Base-by-base conservation (phyloP, 2,797 vertebrate genomes). In the Onychomys torridus region DNA sequence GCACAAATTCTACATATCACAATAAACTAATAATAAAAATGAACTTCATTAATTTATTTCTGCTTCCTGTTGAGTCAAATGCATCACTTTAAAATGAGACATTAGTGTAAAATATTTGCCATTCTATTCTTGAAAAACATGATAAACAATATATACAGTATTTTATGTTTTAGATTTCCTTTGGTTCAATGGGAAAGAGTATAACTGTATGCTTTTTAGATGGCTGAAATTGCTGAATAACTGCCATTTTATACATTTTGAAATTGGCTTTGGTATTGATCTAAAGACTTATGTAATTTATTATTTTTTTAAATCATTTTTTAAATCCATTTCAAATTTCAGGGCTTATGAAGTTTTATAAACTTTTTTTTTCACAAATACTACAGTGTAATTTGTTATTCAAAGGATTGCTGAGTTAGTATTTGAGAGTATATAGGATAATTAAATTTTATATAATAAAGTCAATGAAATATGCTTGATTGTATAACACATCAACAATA, bases 351-450 rank as follows among this genome's bases (percentile, higher is more conserved):
- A 69, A 4, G 0, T 61, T 87, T 32, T 73, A 37, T 71, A 27
- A 95, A 49, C 69, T 43, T 67, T 89, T 91, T 13, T 93, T 2
- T 86, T n/a, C 14, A 76, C 16, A 75, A 91, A 32, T 9, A 46
- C 3, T 40, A 17, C 0, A 71, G 11, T 46, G 23, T 34, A 82
- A 29, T 76, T 89, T 25, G 71, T 16, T 90, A 13, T 27, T 91
- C 25, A 87, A 57, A 27, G 86, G 49, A 19, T 11, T 92, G 25
- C 11, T 63, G 67, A 52, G 88, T 92, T 92, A 29, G 82, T 69
- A 73, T 95, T 97, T 96, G 97, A 92, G 77, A 96, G 40, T 25
- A 23, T 90, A 63, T 96, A 94, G 94, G 78, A 94, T 97, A 97
- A 89, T 52, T 87, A 52, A 91, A 29, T 81, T 84, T 59, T 65